Evolutionary conservation across 2,888 invertebrate species (phyloP).

Genomic region (Shargacucullia verbasci): DNA sequence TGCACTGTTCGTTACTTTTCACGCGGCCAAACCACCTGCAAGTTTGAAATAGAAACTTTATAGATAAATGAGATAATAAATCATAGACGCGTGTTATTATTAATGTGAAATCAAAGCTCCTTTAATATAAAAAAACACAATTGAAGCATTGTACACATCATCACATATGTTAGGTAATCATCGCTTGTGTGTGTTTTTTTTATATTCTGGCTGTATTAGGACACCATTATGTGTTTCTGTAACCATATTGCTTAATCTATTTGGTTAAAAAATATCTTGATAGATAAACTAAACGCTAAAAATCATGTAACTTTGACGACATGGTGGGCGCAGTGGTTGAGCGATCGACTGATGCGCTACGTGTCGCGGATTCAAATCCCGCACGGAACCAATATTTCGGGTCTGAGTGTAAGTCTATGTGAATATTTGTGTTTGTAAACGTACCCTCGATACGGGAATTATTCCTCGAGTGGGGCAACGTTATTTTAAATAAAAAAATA

Average conservation of each 20-base stretch:
- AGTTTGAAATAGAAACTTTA: slow-evolving; percentile 16
- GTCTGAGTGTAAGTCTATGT: no score
- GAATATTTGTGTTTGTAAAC: no score
- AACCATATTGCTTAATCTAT: slow-evolving; percentile 51
- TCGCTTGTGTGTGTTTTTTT: slow-evolving; percentile 40
- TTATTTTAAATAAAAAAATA: no score
- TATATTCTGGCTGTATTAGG: slow-evolving; percentile 41
- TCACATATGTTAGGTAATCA: slow-evolving; percentile 45
- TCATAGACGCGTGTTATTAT: slow-evolving; percentile 17
- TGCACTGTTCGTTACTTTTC: slow-evolving; percentile 11
- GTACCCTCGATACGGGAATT: no score
- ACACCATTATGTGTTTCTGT: slow-evolving; percentile 46
- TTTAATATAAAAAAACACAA: slow-evolving; percentile 27
- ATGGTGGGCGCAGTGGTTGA: no score
- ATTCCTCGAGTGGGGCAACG: no score
- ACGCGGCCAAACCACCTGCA: not conserved
- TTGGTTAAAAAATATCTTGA: slow-evolving; percentile 39
- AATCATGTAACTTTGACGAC: no score
- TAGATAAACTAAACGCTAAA: no score
- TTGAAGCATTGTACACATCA: slow-evolving; percentile 35
- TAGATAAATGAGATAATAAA: slow-evolving; percentile 26
- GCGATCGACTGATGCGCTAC: no score
- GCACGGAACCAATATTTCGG: no score
- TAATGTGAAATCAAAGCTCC: slow-evolving; percentile 26
- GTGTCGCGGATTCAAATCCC: no score